Evolutionary conservation across 2,888 invertebrate species (phyloP), one percentile per base, ranked within the genome.

Genomic region (Adelphocoris suturalis): DNA sequence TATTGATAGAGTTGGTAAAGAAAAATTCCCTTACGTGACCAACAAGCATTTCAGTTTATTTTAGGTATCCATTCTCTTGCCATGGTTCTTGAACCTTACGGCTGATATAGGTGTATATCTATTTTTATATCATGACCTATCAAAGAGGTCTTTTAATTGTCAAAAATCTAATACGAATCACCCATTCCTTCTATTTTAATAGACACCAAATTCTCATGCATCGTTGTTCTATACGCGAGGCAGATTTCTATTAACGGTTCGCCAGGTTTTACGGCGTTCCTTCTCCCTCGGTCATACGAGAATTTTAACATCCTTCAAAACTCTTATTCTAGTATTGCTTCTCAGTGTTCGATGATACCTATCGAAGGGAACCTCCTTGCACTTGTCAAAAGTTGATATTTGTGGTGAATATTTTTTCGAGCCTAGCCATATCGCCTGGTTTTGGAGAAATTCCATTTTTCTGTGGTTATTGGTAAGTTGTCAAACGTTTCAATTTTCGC

Each of bases 181-280:
- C 11, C 19, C 68, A 23, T 68, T 23, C 23, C 68, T 23, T 27
- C 68, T 3, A 1, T 68, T 68, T 68, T 68, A 68, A 68, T 68
- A 68, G 68, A 23, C 23, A 68, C 23, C 68, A 68, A 68, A 68
- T n/a, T 57, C 57, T 23, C 23, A 14, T 7, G n/a, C n/a, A n/a
- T 61, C 61, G 19, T 5, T 57, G 12, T 68, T 68, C 11, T 23
- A 23, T 11, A 3, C 68, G 23, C 68, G 12, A 68, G 23, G 12
- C 19, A 11, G 12, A 23, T 23, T 27, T 68, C 68, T 68, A 13
- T 23, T 13, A 23, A 68, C 68, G 68, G 68, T 68, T 23, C 23
- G 68, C 23, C 68, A 68, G 68, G 11, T 68, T 68, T 68, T 68
- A 68, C 68, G 68, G 12, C 5, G 61, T 68, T 68, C 68, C n/a